Conservation (phyloP, 2,113 vertebrate genomes). For the Plotosus lineatus region DNA sequence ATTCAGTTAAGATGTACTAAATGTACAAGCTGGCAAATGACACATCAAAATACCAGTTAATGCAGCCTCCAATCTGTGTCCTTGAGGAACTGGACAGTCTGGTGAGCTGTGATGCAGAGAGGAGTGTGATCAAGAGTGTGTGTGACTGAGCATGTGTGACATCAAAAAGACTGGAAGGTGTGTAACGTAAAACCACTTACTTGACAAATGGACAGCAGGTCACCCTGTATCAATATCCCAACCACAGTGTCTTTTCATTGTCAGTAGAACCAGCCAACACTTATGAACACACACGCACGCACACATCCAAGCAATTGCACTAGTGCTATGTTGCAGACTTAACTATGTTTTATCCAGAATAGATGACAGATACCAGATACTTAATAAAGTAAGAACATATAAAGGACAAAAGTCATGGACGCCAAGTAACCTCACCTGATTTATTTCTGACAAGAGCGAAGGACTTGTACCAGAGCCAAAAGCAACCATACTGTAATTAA, state of each 20-base stretch:
- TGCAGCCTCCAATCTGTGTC: constrained; percentile 40
- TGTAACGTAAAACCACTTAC: constrained; percentile 50
- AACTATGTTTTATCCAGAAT: neutral
- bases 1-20: neutral
- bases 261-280: neutral
- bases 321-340: neutral
- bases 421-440: neutral
- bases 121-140: constrained; percentile 24
- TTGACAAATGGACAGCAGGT: constrained; percentile 40
- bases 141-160: constrained; percentile 31
- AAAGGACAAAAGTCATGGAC: neutral
- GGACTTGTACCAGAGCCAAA: neutral
- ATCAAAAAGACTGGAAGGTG: constrained; percentile 47
- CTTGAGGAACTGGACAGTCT: constrained; percentile 42
- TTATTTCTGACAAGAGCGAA: neutral
- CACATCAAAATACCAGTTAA: constrained; percentile 23
- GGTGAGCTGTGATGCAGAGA: constrained; percentile 35
- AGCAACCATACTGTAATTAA: neutral
- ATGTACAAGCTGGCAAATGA: constrained; percentile 3
- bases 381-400: neutral
- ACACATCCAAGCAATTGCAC: neutral
- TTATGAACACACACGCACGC: neutral
- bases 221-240: constrained; percentile 42
- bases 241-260: constrained; percentile 21
- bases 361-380: neutral